Percentiles rank a stretch among this genome's conserved stretches.
phyloP scores from a whole-genome alignment of 92 coral and sea anemone species.

The Micromussa lordhowensis region DNA sequence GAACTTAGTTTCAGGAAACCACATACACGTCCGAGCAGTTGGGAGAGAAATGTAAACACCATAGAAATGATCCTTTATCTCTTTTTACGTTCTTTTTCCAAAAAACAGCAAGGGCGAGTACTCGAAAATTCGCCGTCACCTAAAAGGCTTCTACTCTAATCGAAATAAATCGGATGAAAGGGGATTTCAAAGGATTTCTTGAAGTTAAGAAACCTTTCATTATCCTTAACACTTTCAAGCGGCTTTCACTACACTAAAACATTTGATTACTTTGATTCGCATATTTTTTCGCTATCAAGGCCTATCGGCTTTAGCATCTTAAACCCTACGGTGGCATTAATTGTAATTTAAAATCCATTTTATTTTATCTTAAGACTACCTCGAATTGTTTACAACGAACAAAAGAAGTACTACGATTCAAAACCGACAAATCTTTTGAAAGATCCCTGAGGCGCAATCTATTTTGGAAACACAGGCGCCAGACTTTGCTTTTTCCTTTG shows the following conservation, averaged over 20 bases:
- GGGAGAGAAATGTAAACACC: not conserved
- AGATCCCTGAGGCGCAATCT: constrained; percentile 21
- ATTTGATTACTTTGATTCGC: not conserved
- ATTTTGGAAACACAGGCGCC: constrained; percentile 28
- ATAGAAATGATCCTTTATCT: not conserved
- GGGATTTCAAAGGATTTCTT: not conserved
- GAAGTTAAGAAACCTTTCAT: not conserved
- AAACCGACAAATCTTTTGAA: constrained; percentile 15
- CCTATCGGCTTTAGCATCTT: not conserved
- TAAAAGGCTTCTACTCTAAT: not conserved
- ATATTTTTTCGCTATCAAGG: not conserved
- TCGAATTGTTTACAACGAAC: constrained; percentile 6
- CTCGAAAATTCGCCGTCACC: not conserved
- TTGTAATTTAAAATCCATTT: constrained; percentile 9
- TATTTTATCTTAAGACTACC: not conserved
- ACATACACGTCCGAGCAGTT: not conserved
- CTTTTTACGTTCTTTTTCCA: not conserved
- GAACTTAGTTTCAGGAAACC: constrained; percentile 35
- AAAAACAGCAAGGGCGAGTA: not conserved
- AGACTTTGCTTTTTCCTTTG: not conserved
- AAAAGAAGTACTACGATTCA: constrained; percentile 1
- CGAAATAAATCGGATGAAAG: not conserved
- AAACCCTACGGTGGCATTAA: not conserved
- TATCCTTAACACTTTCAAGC: not conserved
- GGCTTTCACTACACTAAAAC: not conserved